phyloP scores from a whole-genome alignment of 1,140 invertebrate genomes.

The Helicoverpa zea region DNA sequence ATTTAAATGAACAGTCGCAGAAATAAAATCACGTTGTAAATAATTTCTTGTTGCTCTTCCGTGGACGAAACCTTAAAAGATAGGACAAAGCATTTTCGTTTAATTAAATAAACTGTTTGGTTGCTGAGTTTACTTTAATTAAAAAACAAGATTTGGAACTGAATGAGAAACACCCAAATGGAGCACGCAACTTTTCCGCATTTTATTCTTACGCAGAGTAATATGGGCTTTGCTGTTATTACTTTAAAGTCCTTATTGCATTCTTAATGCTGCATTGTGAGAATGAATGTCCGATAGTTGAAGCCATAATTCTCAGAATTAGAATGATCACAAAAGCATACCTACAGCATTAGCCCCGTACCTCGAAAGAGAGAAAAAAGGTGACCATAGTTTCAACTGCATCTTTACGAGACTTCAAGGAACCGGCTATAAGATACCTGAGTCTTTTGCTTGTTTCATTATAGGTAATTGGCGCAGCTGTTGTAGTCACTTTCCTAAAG shows the following conservation, averaged over 20 bases:
- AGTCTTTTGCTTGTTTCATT: too few relatives aligned
- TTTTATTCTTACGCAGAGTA: neutral
- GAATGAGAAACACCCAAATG: slow-evolving; percentile 3
- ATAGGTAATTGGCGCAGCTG: too few relatives aligned
- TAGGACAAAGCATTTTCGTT: slow-evolving; percentile 4
- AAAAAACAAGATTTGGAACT: slow-evolving; percentile 24
- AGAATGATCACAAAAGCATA: too few relatives aligned
- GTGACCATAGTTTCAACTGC: too few relatives aligned
- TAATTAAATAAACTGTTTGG: slow-evolving; percentile 25
- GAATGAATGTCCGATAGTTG: neutral
- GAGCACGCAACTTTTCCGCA: neutral
- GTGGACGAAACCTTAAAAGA: neutral
- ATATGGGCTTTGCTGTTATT: neutral
- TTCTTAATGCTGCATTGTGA: neutral
- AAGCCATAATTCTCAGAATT: neutral
- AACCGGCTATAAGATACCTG: too few relatives aligned
- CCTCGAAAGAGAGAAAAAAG: too few relatives aligned
- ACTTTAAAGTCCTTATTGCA: neutral
- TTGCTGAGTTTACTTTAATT: slow-evolving; percentile 5
- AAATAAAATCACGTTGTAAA: too few relatives aligned
- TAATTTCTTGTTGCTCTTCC: too few relatives aligned
- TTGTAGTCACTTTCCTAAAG: too few relatives aligned
- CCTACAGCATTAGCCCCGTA: too few relatives aligned
- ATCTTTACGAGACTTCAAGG: too few relatives aligned
- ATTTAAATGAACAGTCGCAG: too few relatives aligned